These are phyloP conservation scores for Danio tinwini DNA, from an alignment of 2,797 vertebrate genomes.

Conservation along the genomic window DNA sequence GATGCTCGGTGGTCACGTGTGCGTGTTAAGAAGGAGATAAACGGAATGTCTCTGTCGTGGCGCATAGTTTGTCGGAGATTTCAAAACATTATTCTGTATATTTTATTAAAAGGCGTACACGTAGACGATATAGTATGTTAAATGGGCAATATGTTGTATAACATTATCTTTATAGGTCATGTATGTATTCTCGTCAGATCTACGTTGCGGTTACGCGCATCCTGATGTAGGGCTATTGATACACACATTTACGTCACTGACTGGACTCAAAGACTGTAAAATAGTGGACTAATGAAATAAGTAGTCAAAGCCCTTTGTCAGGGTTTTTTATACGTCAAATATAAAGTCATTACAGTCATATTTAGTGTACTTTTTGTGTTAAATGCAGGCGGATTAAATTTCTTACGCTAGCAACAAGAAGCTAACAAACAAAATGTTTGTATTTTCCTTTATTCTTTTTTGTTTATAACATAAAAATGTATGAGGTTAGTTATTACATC, in stretches of 20 bases:
- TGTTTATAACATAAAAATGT: background rate
- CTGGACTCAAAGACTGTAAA: too few relatives aligned
- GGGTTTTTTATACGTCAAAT: background rate
- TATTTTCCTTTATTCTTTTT: background rate
- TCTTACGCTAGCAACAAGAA: background rate
- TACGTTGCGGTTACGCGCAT: background rate
- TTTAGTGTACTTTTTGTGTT: background rate
- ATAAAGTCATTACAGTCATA: background rate
- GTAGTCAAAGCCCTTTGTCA: background rate
- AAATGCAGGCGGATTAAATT: too few relatives aligned
- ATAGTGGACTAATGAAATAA: background rate
- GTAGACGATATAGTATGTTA: background rate
- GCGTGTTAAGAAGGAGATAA: constrained; percentile 4
- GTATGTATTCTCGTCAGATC: background rate
- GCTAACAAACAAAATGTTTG: background rate
- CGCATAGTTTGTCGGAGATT: background rate
- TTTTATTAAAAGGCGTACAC: background rate
- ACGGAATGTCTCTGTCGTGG: background rate
- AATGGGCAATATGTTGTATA: background rate
- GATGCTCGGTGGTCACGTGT: background rate
- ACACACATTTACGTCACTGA: constrained; percentile 3
- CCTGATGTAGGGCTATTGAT: background rate
- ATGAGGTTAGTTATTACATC: background rate
- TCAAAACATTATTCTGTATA: background rate
- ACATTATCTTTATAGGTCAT: background rate